Base-by-base conservation (phyloP, 1,140 invertebrate species). In the Heliconius melpomene region DNA sequence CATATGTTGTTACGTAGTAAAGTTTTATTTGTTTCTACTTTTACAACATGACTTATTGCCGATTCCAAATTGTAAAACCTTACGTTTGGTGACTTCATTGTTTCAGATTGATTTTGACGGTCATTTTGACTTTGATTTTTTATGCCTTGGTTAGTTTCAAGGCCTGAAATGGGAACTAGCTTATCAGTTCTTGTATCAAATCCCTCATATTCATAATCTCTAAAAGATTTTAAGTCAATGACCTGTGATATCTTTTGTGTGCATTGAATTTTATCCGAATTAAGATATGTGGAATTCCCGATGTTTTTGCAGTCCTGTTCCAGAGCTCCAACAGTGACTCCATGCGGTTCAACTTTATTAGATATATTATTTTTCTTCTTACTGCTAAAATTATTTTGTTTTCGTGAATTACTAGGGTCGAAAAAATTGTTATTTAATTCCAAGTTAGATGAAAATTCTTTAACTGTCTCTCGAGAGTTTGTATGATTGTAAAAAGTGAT, bases 61-160 rank as follows among this genome's bases (percentile, higher is more conserved):
- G 91, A 87, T 82, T 87, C 84, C 78, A 91, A 82, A 79, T 89
- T 92, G 81, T 87, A 90, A 82, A 90, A 91, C 77, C 87, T 86
- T 74, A 72, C 57, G 66, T 40, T 23, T 18, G 57, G 71, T 13
- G 74, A 76, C 11, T 36, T 36, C 9, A 8, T 3, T 36, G 23
- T 40, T 23, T 70, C 20, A 16, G 60, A 66, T 7, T 66, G 60
- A 13, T 66, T 66, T 66, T 29, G 60, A 26, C 11, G 26, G 9
- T 66, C 26, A 66, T 9, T 29, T 66, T 66, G 11, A 16, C 60
- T 66, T 66, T 13, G 20, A 66, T 66, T 66, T 29, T 66, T 66
- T 29, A 29, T 29, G 9, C 13, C 26, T 66, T 66, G 60, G 11
- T 66, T 66, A 13, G 60, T 66, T 16, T 66, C 26, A 6, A 2